These are phyloP conservation scores for Agrochola lota DNA, from an alignment of 2,888 invertebrate species.

Conservation along the genomic window DNA sequence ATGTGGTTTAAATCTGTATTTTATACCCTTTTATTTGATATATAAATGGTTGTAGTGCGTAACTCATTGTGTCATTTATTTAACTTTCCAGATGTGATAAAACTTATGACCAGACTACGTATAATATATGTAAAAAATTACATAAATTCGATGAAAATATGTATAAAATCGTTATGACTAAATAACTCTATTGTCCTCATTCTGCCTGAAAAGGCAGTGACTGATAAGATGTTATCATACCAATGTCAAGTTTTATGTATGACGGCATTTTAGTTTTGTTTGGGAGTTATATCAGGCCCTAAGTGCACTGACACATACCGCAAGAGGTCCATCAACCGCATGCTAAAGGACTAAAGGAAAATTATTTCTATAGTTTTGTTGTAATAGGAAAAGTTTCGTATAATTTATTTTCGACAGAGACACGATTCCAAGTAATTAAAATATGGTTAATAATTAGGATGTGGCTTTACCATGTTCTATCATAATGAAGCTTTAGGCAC, in stretches of 20 bases:
- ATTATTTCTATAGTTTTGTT: too few relatives aligned
- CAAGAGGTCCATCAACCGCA: not conserved
- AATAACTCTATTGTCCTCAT: conserved; percentile 15
- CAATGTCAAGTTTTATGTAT: conserved; percentile 54
- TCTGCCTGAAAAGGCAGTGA: conserved; percentile 41
- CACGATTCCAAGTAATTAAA: not conserved
- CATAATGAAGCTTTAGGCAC: not conserved
- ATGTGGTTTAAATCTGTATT: too few relatives aligned
- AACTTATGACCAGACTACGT: too few relatives aligned
- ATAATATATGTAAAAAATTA: too few relatives aligned
- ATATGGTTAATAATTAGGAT: not conserved
- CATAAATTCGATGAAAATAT: conserved; percentile 8
- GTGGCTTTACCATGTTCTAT: not conserved
- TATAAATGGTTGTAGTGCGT: too few relatives aligned
- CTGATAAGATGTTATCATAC: conserved; percentile 51
- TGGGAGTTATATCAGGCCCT: not conserved
- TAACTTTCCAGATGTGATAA: too few relatives aligned
- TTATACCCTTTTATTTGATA: too few relatives aligned
- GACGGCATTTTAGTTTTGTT: conserved; percentile 20
- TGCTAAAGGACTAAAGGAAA: too few relatives aligned
- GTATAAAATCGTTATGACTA: not conserved
- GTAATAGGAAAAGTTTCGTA: not conserved
- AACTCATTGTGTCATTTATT: too few relatives aligned
- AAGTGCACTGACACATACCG: too few relatives aligned
- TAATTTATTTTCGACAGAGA: too few relatives aligned